Conservation (phyloP, 2,888 invertebrate genomes). For the Parascotia fuliginaria region DNA sequence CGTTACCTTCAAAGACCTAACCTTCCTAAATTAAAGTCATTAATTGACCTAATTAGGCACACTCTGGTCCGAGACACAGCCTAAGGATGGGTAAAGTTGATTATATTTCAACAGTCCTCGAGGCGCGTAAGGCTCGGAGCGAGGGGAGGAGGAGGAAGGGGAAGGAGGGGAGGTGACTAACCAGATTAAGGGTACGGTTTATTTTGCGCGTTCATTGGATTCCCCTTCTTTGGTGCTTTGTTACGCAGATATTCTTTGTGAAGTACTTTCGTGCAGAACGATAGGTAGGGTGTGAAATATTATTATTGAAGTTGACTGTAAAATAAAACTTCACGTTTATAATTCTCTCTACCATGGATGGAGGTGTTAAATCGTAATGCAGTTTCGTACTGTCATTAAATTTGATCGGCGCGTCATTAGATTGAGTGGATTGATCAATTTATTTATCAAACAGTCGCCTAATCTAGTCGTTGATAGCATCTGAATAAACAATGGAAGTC, state of each 20-base stretch:
- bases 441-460: too few species aligned
- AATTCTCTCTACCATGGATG: too few species aligned
- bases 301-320: background rate
- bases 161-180: slow-evolving; percentile 19
- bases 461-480: too few species aligned
- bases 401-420: too few species aligned
- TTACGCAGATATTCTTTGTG: slow-evolving; percentile 4
- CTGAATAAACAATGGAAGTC: too few species aligned
- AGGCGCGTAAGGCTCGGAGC: too few species aligned
- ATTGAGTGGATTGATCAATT: too few species aligned
- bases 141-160: slow-evolving; percentile 15
- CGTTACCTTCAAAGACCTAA: background rate
- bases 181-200: slow-evolving; percentile 41
- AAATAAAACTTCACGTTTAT: background rate
- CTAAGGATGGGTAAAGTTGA: slow-evolving; percentile 24
- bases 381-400: too few species aligned
- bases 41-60: slow-evolving; percentile 16
- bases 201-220: slow-evolving; percentile 24
- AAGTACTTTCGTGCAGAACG: too few species aligned
- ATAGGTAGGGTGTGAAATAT: background rate
- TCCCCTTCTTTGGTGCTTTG: slow-evolving; percentile 16
- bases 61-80: background rate
- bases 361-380: too few species aligned
- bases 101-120: slow-evolving; percentile 36
- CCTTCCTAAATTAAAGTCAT: background rate